A percentile compares a stretch with the other conserved stretches of the same genome.
These are phyloP conservation scores for Dromiciops gliroides DNA, from an alignment of 2,113 vertebrate genomes.

Conservation along the genomic window DNA sequence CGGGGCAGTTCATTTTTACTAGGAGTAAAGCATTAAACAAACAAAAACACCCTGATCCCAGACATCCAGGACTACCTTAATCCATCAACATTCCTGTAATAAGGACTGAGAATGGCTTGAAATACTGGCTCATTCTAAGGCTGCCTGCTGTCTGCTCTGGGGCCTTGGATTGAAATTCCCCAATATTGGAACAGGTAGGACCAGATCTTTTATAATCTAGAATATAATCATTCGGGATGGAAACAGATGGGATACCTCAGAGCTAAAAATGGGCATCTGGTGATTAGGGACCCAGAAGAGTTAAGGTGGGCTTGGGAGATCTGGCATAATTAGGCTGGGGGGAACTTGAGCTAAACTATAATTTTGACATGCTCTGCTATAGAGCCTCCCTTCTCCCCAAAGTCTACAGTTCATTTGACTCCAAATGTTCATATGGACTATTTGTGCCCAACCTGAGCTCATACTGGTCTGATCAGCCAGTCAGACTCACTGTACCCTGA, in stretches of 20 bases:
- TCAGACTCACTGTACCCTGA: neutral
- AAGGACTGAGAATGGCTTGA: neutral
- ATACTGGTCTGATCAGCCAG: no score
- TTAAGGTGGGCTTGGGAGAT: neutral
- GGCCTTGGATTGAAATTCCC: neutral
- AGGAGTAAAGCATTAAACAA: neutral
- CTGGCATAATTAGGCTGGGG: accelerated
- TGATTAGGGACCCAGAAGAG: neutral
- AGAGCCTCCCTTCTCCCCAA: neutral
- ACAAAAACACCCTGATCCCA: neutral
- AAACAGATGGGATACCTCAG: neutral
- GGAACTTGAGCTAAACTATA: neutral
- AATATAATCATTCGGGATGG: neutral
- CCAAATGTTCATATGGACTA: neutral
- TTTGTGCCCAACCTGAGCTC: neutral
- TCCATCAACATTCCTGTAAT: neutral
- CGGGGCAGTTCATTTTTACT: neutral
- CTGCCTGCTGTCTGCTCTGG: neutral
- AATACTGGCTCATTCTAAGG: neutral
- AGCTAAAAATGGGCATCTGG: neutral
- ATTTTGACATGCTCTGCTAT: accelerated
- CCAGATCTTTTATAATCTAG: neutral
- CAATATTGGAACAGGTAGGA: neutral
- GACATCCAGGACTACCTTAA: neutral
- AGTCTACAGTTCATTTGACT: neutral